Conservation (phyloP, 1,140 invertebrate genomes). For the Eriocheir sinensis region DNA sequence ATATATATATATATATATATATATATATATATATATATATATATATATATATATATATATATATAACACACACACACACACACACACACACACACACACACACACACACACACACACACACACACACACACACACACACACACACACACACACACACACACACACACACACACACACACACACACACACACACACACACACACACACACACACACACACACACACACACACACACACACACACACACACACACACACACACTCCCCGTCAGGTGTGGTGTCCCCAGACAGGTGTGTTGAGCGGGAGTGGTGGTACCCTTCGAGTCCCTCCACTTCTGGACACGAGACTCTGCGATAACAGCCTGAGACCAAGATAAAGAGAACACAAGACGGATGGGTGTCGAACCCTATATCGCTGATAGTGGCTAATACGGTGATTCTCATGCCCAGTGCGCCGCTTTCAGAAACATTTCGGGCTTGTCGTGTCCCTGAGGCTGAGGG, state of each 20-base stretch:
- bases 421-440: conserved; percentile 66
- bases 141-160: neutral
- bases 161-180: neutral
- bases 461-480: neutral
- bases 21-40: conserved; percentile 47
- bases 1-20: neutral
- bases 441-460: conserved; percentile 58
- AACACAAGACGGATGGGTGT: conserved; percentile 70
- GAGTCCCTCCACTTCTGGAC: conserved; percentile 29
- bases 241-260: neutral
- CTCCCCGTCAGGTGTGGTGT: neutral
- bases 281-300: neutral
- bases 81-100: neutral
- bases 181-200: neutral
- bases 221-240: neutral
- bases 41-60: conserved; percentile 47
- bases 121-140: neutral
- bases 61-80: conserved; percentile 1
- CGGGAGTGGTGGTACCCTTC: neutral
- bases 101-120: neutral
- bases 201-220: conserved; percentile 9
- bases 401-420: conserved; percentile 62
- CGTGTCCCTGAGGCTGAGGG: neutral
- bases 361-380: conserved; percentile 5
- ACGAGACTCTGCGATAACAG: conserved; percentile 50